These are phyloP conservation scores for Troides helena DNA, from an alignment of 2,888 invertebrate genomes.

Conservation along the genomic window DNA sequence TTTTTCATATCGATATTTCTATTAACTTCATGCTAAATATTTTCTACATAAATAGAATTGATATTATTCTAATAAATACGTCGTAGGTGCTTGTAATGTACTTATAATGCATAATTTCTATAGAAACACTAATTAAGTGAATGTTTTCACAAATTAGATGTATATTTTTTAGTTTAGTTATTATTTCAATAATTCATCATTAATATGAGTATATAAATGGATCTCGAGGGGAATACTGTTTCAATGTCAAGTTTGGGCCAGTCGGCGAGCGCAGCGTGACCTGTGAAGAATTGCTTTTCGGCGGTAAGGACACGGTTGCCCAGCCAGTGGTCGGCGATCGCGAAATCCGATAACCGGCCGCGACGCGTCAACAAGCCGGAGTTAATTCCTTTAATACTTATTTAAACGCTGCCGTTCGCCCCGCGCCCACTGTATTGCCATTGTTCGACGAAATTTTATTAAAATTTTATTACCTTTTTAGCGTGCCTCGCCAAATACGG, in stretches of 20 bases:
- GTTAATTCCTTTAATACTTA: constrained; percentile 75
- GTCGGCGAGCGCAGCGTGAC: constrained; percentile 46
- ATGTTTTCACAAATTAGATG: no score
- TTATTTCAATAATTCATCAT: background rate
- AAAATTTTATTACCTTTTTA: constrained; percentile 38
- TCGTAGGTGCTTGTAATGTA: no score
- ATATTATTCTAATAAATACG: no score
- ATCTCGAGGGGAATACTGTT: background rate
- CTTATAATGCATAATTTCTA: no score
- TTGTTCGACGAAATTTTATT: constrained; percentile 60
- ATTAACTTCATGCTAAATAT: no score
- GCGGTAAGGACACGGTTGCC: constrained; percentile 50
- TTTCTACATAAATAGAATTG: no score
- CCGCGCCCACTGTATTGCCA: constrained; percentile 56
- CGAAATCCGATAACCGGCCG: constrained; percentile 70
- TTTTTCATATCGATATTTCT: no score
- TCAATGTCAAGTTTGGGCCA: constrained; percentile 34
- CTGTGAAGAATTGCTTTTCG: constrained; percentile 61
- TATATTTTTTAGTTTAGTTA: background rate
- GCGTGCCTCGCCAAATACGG: constrained; percentile 29
- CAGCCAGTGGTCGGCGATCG: constrained; percentile 39
- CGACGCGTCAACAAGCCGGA: constrained; percentile 74
- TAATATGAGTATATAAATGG: background rate
- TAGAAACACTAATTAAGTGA: no score
- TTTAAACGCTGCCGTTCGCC: constrained; percentile 54